phyloP scores from a whole-genome alignment of 2,888 invertebrate genomes.

The Carterocephalus palaemon region DNA sequence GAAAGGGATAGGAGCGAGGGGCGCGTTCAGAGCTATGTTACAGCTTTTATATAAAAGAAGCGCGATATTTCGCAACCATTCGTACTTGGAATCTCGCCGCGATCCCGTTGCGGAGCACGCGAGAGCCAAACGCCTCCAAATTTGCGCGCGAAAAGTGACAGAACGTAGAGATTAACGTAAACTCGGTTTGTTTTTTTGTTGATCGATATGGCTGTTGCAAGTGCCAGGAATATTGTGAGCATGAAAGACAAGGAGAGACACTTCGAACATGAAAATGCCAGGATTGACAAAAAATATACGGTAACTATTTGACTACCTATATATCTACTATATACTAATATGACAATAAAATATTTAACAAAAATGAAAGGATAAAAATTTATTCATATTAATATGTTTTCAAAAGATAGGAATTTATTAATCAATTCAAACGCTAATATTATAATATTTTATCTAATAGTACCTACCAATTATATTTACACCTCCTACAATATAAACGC shows the following conservation, averaged over 20 bases:
- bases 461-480: too few species aligned
- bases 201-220: conserved; percentile 66
- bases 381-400: too few species aligned
- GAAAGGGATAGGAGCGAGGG: conserved; percentile 63
- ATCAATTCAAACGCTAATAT: too few species aligned
- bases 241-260: conserved; percentile 60
- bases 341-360: not conserved
- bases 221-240: conserved; percentile 65
- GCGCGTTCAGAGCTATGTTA: conserved; percentile 48
- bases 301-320: conserved; percentile 41
- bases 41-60: conserved; percentile 71
- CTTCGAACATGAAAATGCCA: conserved; percentile 66
- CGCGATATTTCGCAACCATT: conserved; percentile 70
- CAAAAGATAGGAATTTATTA: too few species aligned
- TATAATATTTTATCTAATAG: too few species aligned
- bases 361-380: not conserved
- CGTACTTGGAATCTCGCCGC: conserved; percentile 70
- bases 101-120: conserved; percentile 60
- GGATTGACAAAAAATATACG: conserved; percentile 71
- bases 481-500: too few species aligned
- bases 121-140: conserved; percentile 50
- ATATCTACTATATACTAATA: not conserved
- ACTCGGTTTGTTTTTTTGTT: conserved; percentile 36
- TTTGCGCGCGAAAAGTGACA: conserved; percentile 64
- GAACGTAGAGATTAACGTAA: conserved; percentile 39